These are phyloP conservation scores for Mamestra brassicae DNA, from an alignment of 2,888 invertebrate genomes.

Conservation along the genomic window DNA sequence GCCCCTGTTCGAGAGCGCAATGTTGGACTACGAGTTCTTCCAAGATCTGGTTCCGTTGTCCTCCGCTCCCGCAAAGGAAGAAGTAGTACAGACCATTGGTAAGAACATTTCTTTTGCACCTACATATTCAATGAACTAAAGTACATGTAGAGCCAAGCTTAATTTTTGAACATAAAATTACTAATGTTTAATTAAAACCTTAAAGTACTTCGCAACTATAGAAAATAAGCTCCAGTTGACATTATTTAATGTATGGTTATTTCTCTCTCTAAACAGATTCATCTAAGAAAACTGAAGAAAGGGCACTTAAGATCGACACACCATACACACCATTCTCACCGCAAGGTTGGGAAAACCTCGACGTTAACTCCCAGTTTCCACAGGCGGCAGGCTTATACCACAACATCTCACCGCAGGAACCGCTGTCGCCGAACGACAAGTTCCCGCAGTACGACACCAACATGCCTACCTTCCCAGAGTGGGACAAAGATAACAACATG, in stretches of 20 bases:
- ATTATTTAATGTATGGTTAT: constrained; percentile 7
- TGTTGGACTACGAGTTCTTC: constrained; percentile 93
- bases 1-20: constrained; percentile 83
- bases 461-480: constrained; percentile 68
- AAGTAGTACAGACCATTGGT: constrained; percentile 88
- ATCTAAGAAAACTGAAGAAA: constrained; percentile 79
- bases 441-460: constrained; percentile 74
- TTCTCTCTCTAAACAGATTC: constrained; percentile 74
- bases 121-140: background rate
- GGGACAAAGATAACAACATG: constrained; percentile 68
- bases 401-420: constrained; percentile 76
- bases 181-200: background rate
- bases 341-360: constrained; percentile 84
- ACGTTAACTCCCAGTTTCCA: constrained; percentile 82
- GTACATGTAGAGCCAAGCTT: background rate
- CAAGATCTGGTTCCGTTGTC: constrained; percentile 93
- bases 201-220: no score
- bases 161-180: no score
- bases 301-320: constrained; percentile 86
- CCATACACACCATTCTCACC: constrained; percentile 86
- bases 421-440: constrained; percentile 80
- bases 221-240: no score
- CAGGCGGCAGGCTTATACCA: constrained; percentile 80
- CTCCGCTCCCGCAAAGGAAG: constrained; percentile 88
- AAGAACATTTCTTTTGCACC: constrained; percentile 56